Evolutionary conservation across 2,888 invertebrate genomes (phyloP).

Genomic region (Steromphala cineraria): DNA sequence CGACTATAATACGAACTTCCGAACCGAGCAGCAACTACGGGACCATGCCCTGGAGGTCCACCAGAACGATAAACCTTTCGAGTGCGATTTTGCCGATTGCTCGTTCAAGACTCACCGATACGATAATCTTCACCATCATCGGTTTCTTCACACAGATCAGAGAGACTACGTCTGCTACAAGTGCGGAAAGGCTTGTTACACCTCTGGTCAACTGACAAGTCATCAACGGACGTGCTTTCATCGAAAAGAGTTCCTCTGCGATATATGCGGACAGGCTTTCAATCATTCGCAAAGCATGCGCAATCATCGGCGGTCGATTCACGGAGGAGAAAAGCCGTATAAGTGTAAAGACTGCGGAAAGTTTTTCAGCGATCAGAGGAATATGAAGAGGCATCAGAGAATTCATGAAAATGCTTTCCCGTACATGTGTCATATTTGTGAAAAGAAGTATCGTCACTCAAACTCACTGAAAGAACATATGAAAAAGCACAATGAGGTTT

Average conservation of each 20-base stretch:
- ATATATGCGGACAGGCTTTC: slow-evolving; percentile 50
- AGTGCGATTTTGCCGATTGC: slow-evolving; percentile 50
- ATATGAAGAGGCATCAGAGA: slow-evolving; percentile 57
- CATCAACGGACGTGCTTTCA: slow-evolving; percentile 51
- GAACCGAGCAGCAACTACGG: slow-evolving; percentile 41
- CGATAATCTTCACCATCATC: slow-evolving; percentile 49
- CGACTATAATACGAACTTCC: slow-evolving; percentile 32
- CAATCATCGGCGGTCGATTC: slow-evolving; percentile 40
- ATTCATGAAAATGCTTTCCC: slow-evolving; percentile 59
- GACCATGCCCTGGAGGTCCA: slow-evolving; percentile 46
- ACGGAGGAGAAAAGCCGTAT: slow-evolving; percentile 47
- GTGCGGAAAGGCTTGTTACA: slow-evolving; percentile 56
- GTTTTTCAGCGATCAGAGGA: slow-evolving; percentile 48
- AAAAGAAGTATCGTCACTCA: slow-evolving; percentile 60
- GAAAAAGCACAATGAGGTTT: slow-evolving; percentile 39
- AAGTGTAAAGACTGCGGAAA: slow-evolving; percentile 44
- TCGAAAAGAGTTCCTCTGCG: slow-evolving; percentile 48
- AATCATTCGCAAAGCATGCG: slow-evolving; percentile 41
- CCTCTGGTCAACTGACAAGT: slow-evolving; percentile 49
- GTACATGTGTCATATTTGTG: slow-evolving; percentile 55
- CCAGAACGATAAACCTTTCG: slow-evolving; percentile 46
- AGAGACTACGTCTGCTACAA: slow-evolving; percentile 49
- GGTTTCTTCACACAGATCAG: slow-evolving; percentile 50
- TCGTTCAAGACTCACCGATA: slow-evolving; percentile 45
- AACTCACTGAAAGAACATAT: slow-evolving; percentile 60